phyloP scores from a whole-genome alignment of 1,140 invertebrate genomes.

The Helicoverpa armigera region DNA sequence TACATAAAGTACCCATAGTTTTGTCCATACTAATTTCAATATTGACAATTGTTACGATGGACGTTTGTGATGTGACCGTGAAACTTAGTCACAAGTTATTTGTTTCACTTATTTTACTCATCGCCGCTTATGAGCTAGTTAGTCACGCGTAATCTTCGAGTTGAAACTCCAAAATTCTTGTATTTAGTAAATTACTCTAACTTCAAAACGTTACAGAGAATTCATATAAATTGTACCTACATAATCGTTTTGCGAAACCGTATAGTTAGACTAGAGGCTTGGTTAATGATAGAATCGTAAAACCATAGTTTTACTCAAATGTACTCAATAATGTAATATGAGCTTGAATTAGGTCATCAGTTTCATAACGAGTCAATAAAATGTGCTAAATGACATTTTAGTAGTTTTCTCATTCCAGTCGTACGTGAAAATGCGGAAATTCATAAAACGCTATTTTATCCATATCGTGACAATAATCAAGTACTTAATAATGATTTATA shows the following conservation, averaged over 20 bases:
- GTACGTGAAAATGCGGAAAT: neutral
- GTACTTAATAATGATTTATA: neutral
- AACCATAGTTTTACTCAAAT: neutral
- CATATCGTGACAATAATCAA: neutral
- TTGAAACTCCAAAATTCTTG: slow-evolving; percentile 8
- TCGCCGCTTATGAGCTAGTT: slow-evolving; percentile 49
- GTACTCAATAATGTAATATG: neutral
- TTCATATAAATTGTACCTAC: neutral
- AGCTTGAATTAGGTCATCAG: slow-evolving; percentile 5
- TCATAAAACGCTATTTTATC: neutral
- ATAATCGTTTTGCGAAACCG: neutral
- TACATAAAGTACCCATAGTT: slow-evolving; percentile 63
- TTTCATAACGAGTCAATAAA: neutral
- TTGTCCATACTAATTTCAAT: slow-evolving; percentile 73
- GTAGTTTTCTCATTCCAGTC: neutral
- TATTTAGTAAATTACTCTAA: slow-evolving; percentile 4
- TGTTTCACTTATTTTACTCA: slow-evolving; percentile 61
- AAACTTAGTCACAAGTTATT: slow-evolving; percentile 63
- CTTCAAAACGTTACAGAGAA: neutral
- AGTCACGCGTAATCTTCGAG: slow-evolving; percentile 24
- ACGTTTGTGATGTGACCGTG: slow-evolving; percentile 67
- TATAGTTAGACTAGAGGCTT: neutral
- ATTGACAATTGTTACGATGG: slow-evolving; percentile 76
- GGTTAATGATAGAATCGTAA: neutral
- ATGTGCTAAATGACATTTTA: neutral